Conservation (phyloP, 2,113 vertebrate species). For the Pterocles gutturalis region DNA sequence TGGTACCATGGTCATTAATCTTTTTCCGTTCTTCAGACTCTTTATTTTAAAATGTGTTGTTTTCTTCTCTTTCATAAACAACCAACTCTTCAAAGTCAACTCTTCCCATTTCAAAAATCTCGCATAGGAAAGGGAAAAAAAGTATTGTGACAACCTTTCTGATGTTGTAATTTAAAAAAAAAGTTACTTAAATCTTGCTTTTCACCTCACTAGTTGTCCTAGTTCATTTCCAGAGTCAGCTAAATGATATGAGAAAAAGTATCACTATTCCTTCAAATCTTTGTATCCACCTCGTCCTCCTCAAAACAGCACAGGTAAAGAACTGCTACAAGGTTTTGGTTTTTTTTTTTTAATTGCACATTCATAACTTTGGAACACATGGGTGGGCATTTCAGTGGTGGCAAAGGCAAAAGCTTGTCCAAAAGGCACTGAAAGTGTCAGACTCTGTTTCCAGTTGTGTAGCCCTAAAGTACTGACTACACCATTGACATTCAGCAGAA, state of each 20-base stretch:
- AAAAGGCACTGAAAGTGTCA: neutral
- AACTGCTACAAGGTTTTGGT: neutral
- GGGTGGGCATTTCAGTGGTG: neutral
- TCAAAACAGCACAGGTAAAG: neutral
- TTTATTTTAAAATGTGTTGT: neutral
- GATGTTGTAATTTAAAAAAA: neutral
- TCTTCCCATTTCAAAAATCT: neutral
- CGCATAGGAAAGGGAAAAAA: neutral
- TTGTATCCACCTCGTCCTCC: neutral
- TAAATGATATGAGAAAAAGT: neutral
- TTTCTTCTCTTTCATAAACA: neutral
- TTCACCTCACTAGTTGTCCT: neutral
- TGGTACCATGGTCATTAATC: neutral
- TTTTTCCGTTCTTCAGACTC: neutral
- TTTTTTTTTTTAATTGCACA: neutral
- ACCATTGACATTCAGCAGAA: neutral
- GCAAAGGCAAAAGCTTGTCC: neutral
- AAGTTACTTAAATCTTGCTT: neutral
- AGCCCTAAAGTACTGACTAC: neutral
- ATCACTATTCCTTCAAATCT: neutral
- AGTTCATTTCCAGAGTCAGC: neutral
- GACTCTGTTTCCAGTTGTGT: neutral
- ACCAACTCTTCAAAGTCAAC: neutral
- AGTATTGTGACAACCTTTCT: neutral
- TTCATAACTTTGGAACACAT: neutral